A percentile compares a stretch with the other conserved stretches of the same genome.
Conservation (phyloP, 2,797 vertebrate genomes). For the Petrocephalus sullivani region DNA sequence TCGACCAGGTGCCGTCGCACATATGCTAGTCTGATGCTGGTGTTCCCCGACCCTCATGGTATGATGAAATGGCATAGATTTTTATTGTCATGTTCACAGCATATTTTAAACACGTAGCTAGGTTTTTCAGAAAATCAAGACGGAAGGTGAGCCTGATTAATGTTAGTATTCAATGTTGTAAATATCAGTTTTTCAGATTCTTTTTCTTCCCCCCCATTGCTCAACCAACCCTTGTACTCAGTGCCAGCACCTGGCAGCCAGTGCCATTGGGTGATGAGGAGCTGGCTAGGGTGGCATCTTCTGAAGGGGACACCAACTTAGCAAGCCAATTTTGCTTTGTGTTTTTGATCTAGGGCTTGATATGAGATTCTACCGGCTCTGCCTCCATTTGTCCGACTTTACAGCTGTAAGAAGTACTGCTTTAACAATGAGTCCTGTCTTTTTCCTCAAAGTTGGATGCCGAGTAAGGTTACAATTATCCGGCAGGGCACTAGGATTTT, state of each 20-base stretch:
- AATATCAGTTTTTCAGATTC: not conserved
- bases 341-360: not conserved
- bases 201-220: not conserved
- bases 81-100: not conserved
- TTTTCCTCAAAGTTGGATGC: not conserved
- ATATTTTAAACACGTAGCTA: not conserved
- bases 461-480: no score
- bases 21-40: not conserved
- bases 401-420: not conserved
- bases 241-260: not conserved
- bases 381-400: not conserved
- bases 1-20: not conserved
- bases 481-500: not conserved
- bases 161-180: not conserved
- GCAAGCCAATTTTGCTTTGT: not conserved
- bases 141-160: not conserved
- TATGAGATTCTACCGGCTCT: not conserved
- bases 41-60: not conserved
- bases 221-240: not conserved
- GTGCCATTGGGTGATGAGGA: not conserved
- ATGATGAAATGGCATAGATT: not conserved
- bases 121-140: not conserved
- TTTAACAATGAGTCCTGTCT: not conserved
- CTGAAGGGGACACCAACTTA: not conserved
- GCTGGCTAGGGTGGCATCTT: not conserved